Evolutionary conservation across 2,113 vertebrate species (phyloP), one percentile per base, ranked within the genome.

Genomic region (Galbula dea): DNA sequence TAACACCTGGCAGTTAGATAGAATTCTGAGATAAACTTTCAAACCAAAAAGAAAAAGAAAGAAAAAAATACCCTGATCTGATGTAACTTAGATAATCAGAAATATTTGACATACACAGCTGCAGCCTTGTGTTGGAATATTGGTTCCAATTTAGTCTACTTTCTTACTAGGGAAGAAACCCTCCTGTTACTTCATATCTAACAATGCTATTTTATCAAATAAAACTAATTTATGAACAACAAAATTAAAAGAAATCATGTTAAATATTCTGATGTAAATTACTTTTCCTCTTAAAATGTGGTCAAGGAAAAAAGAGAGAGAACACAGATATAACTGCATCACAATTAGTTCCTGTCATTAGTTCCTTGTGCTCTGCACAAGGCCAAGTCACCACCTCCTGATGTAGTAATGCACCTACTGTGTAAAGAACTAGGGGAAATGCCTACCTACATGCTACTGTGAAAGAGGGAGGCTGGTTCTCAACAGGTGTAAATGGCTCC

Each of bases 121-220:
- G 57, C 48, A 88, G 17, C 12, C 15, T 16, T 62, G 5, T 32
- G 23, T 59, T 86, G 12, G 21, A 68, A 78, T 57, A 63, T 1
- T 59, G 24, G 30, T 63, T 92, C 59, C 30, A 43, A 52, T 77
- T 85, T 57, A 66, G 12, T 43, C 85, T 57, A 69, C 14, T 48
- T 67, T 54, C 63, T 74, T n/a, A 73, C 43, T 46, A 27, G 59
- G 30, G 27, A 80, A 83, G 87, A 96, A 94, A 76, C 45, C 29
- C 46, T 77, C 32, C 20, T 30, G 69, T 83, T 73, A 73, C 51
- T 55, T 83, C 3, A 84, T 59, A 69, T 73, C 77, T 62, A 93
- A 85, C 15, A 9, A 80, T 8, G 46, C 4, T 82, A 58, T 76
- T 91, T 94, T 75, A 82, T 69, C 65, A 68, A 91, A 68, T 48